Evolutionary conservation across 2,797 vertebrate species (phyloP), one percentile per base, ranked within the genome.

Genomic region (Neosilurus hyrtlii): DNA sequence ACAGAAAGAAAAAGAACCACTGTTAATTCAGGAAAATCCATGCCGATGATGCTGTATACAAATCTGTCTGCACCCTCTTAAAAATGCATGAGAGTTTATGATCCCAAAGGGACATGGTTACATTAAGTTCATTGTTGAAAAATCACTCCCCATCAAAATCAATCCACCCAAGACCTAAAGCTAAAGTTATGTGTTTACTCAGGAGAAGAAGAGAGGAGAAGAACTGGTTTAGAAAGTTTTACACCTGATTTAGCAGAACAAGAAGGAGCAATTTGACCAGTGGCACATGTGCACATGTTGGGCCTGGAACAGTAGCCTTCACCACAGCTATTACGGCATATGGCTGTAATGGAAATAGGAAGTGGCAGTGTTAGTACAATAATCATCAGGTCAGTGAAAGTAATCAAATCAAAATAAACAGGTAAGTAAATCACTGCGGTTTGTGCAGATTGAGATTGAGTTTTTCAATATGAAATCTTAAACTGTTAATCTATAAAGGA

Each of bases 251-350:
- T 90, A 0, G 88, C 85, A 54, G 90, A 89, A 0, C 95, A 95
- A 88, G 88, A 93, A 16, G 94, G 89, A 3, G 94, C 94, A 4
- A 94, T 93, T 0, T 93, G 93, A 16, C 95, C 94, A 0, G 91
- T 93, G 20, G 92, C 89, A 54, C 94, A 96, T 0, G 93, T 92
- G 78, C 95, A 96, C 92, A 96, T 94, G 86, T 95, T 95, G 12
- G 95, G 94, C 49, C 94, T 91, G 0, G 94, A 95, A 83, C 95
- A 96, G 89, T 95, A 95, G 0, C 95, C 95, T 37, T 94, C 90
- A 0, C 94, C 92, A 0, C 95, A 96, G 83, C 92, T 89, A 43
- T 90, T 94, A 59, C 95, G 91, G 86, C 95, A 96, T 83, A 95
- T 92, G 0, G 95, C 95, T 95, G 89, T 0, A 9, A 52, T 65